Evolutionary conservation across 1,140 invertebrate genomes (phyloP), one percentile per base, ranked within the genome.

Genomic region (Diorhabda carinulata): DNA sequence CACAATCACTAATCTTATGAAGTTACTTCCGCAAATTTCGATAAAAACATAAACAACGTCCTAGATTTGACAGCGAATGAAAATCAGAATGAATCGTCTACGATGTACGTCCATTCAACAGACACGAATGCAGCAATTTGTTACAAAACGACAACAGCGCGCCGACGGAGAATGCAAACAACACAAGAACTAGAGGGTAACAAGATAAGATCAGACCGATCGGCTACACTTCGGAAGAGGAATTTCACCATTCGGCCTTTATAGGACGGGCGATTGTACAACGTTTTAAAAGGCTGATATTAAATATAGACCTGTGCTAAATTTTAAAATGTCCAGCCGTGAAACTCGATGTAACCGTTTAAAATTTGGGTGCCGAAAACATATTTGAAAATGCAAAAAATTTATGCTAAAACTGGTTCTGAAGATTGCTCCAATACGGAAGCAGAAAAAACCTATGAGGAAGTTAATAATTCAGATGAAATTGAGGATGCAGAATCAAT

Each of bases 31-130:
- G 64, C 10, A 56, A 57, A 41, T 57, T 42, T 65, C 8, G 47
- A 58, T 65, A 65, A 65, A 57, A 57, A 65, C 52, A 65, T 65
- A 65, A 65, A 65, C 64, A 65, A 65, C 57, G 43, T 42, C 8
- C 41, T 62, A 7, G 9, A 57, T 65, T 25, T 65, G 64, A 57
- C 64, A 43, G 64, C 47, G 47, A 8, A 8, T 52, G 2, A 52
- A 52, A 61, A 10, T 2, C 59, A 8, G 59, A 41, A 40, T 43
- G 59, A 40, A 61, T 3, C 59, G 42, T 41, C 40, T 40, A 61
- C 59, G 40, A 61, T 45, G 25, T 43, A 45, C 62, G 43, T 40
- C 41, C 64, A 57, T 57, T 57, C 40, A 57, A 57, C 52, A 64
- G 62, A 65, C 64, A 65, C 47, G 56, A 65, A 65, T 65, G 64